These are phyloP conservation scores for Acanthurus lineatus DNA, from an alignment of 2,797 vertebrate species.

Conservation along the genomic window DNA sequence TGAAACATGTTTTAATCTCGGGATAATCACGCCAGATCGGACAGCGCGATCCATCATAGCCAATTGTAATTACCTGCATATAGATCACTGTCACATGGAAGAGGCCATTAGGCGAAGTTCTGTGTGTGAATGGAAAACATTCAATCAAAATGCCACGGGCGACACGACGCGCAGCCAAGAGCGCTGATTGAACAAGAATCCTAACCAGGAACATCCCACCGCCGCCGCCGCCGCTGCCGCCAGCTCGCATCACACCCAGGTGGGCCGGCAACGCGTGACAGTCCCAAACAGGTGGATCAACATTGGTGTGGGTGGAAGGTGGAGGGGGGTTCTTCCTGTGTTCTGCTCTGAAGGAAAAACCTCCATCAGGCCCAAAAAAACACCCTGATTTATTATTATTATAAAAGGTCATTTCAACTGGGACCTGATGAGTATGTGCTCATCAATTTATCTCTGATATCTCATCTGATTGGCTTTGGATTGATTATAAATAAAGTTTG, in stretches of 20 bases:
- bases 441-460: background rate
- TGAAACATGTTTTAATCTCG: constrained; percentile 79
- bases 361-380: background rate
- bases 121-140: constrained; percentile 71
- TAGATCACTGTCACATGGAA: constrained; percentile 80
- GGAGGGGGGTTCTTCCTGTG: background rate
- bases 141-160: constrained; percentile 74
- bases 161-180: constrained; percentile 48
- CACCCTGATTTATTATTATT: too few species aligned
- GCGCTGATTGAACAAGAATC: constrained; percentile 67
- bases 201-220: constrained; percentile 56
- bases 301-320: too few species aligned
- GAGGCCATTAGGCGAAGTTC: constrained; percentile 56
- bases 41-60: constrained; percentile 76
- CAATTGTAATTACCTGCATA: constrained; percentile 77
- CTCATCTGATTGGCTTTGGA: too few species aligned
- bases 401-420: too few species aligned
- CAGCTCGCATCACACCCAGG: constrained; percentile 51
- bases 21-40: constrained; percentile 71
- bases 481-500: too few species aligned
- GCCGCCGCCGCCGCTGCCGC: too few species aligned
- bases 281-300: constrained; percentile 54
- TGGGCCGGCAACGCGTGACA: constrained; percentile 46
- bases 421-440: too few species aligned
- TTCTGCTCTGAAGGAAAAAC: constrained; percentile 10